Evolutionary conservation across 2,113 vertebrate species (phyloP), one percentile per base, ranked within the genome.

Genomic region (Clupea harengus): DNA sequence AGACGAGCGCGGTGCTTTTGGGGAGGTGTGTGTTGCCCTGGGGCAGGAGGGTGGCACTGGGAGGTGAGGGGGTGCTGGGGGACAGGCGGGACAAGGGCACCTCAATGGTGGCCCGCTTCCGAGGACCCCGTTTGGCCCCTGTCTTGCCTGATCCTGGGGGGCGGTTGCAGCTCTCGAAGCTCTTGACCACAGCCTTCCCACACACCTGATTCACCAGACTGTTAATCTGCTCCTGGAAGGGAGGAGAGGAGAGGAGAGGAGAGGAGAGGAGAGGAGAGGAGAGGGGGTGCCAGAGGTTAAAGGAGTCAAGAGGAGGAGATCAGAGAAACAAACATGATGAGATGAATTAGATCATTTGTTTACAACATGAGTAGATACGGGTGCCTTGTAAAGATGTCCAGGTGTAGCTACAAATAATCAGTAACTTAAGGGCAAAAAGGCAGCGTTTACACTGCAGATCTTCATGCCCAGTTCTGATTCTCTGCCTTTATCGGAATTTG

Each of bases 171-270:
- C 95, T 93, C 94, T 89, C 94, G 88, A 87, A 20, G 1, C 94
- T 97, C 92, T 96, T 98, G 86, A 95, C 92, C 91, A 96, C 93
- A 90, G 96, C 98, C 91, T 98, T 97, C 85, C 97, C 97, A 86
- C 97, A 97, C 93, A 99, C 98, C 93, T 99, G 97, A 94, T 96
- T 98, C 95, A 99, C 98, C 93, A 99, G 92, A 92, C 95, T 97
- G 95, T 97, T 97, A 88, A 99, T 99, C 93, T 99, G 98, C 92
- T 99, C 98, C 98, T 99, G 93, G 32, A 20, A 1, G 15, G 64
- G 1, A 11, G 28, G 64, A 32, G 28, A 72, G 32, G 22, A 25
- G 22, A 64, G 5, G 57, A 64, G 57, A 22, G 18, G 18, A 64
- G 17, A 22, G 57, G 67, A 72, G 67, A 8, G 67, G 28, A 1